Conservation (phyloP, 2,113 vertebrate genomes). For the Mus musculus region GRCm39 chr14:75059001-75059500, state of each 20-base stretch:
- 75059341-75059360: background rate
- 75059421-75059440: background rate
- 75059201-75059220: background rate
- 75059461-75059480: background rate
- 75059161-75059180: background rate
- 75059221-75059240: background rate
- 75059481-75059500: too few species aligned
- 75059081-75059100: background rate
- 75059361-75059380: background rate
- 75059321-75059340: background rate
- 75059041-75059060: background rate
- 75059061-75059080: background rate
- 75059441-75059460: too few species aligned
- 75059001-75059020: background rate
- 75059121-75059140: background rate
- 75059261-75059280: background rate
- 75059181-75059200: background rate
- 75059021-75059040: background rate
- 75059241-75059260: background rate
- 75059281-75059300: background rate
- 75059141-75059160: background rate
- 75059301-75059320: background rate
- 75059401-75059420: too few species aligned
- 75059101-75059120: background rate
- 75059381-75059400: background rate